Evolutionary conservation across 2,888 invertebrate species (phyloP), one percentile per base, ranked within the genome.

Genomic region (Athalia circularis): DNA sequence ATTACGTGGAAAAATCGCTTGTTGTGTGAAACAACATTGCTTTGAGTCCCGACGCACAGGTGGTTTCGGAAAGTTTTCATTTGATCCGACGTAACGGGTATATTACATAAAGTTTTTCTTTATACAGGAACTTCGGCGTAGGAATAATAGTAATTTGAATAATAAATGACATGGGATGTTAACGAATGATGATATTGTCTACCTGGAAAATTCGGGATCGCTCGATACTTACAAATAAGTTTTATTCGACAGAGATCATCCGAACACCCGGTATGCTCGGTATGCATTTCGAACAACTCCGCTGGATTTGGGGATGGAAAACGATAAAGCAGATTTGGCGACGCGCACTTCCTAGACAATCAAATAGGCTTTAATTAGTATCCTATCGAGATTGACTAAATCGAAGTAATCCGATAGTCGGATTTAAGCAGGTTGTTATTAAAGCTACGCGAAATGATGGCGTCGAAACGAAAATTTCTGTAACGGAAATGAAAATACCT

Each of bases 301-400:
- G 3, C 9, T 8, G 9, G 5, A 61, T 29, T 4, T 0, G 9
- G 15, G 11, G 9, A 29, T 29, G 3, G 2, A 61, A 9, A 8
- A 61, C 4, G 1, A 29, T 9, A 29, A 29, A 62, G 11, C 29
- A 70, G 45, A 70, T 43, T 9, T 8, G 57, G 7, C 29, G 45
- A 59, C 15, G 57, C 52, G 72, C 11, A 72, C 5, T 57, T 72
- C 59, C 72, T 59, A 45, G 59, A 45, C 45, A 72, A 52, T 72
- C 13, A 72, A 57, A 4, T n/a, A 29, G 52, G 11, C 59, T 5
- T 45, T 65, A 43, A 45, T 45, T 59, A 68, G 59, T 72, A 59
- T 72, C 72, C n/a, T 59, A 47, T 47, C 45, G 57, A 59, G 72
- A 72, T 72, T 72, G 47, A 59, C 59, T 57, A 5, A 45, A 47